phyloP scores from a whole-genome alignment of 2,113 vertebrate species.

The Arizona elegans region DNA sequence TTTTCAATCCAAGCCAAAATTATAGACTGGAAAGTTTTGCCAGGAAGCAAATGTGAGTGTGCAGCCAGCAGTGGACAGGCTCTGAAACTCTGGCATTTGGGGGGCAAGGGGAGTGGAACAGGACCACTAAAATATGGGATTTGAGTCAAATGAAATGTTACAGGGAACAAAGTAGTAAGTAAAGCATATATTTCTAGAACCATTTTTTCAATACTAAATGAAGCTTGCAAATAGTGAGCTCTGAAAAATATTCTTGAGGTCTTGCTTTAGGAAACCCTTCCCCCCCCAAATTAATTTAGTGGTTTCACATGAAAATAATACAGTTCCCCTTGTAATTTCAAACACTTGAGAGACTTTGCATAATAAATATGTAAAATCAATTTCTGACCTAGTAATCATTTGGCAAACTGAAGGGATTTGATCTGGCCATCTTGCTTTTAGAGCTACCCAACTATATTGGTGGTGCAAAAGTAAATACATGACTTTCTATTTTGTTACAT shows the following conservation, averaged over 20 bases:
- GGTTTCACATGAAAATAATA: background rate
- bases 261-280: background rate
- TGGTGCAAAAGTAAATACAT: slow-evolving; percentile 33
- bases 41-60: background rate
- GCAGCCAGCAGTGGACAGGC: background rate
- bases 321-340: background rate
- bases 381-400: background rate
- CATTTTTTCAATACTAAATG: background rate
- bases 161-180: background rate
- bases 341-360: background rate
- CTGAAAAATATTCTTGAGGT: background rate
- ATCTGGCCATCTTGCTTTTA: background rate
- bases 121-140: background rate
- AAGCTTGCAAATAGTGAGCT: background rate
- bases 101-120: background rate
- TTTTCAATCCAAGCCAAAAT: background rate
- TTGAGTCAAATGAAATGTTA: background rate
- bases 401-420: background rate
- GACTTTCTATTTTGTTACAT: slow-evolving; percentile 26
- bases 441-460: slow-evolving; percentile 10
- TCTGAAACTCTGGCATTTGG: background rate
- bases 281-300: background rate
- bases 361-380: background rate
- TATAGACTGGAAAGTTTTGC: background rate
- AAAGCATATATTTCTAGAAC: background rate